A percentile compares a stretch with the other conserved stretches of the same genome.
Conservation (phyloP, 2,888 invertebrate genomes). For the Camptogramma bilineatum region DNA sequence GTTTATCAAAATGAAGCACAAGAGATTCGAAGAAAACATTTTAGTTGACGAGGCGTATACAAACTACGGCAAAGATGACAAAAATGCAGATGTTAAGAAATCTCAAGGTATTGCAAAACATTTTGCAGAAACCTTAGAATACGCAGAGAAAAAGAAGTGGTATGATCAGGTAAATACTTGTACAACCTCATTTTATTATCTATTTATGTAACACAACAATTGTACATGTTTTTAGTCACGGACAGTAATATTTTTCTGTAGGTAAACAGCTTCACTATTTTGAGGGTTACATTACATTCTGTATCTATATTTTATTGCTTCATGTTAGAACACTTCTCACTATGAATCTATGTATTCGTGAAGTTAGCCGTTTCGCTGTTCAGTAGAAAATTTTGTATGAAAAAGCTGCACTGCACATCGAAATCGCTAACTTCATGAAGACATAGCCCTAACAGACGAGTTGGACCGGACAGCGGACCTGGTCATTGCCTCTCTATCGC, state of each 20-base stretch:
- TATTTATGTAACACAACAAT: not conserved
- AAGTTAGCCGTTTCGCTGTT: too few species aligned
- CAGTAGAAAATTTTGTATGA: too few species aligned
- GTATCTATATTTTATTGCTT: conserved; percentile 1
- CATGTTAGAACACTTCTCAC: too few species aligned
- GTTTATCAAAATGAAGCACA: conserved; percentile 75
- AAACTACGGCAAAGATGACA: conserved; percentile 72
- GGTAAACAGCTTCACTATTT: conserved; percentile 15
- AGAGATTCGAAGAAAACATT: conserved; percentile 82
- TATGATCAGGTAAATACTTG: conserved; percentile 83
- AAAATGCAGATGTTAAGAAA: conserved; percentile 78
- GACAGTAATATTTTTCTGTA: not conserved
- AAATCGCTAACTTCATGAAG: too few species aligned
- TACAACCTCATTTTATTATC: not conserved
- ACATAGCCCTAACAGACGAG: too few species aligned
- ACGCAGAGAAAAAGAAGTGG: conserved; percentile 87
- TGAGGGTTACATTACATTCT: conserved; percentile 22
- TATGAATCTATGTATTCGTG: too few species aligned
- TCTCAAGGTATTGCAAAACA: conserved; percentile 76
- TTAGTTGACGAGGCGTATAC: conserved; percentile 80
- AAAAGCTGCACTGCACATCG: too few species aligned
- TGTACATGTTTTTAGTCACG: not conserved
- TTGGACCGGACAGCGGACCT: too few species aligned
- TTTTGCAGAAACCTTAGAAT: conserved; percentile 80
- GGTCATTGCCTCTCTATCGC: too few species aligned